Conservation (phyloP, 2,113 vertebrate genomes). For the Ophiodon elongatus region DNA sequence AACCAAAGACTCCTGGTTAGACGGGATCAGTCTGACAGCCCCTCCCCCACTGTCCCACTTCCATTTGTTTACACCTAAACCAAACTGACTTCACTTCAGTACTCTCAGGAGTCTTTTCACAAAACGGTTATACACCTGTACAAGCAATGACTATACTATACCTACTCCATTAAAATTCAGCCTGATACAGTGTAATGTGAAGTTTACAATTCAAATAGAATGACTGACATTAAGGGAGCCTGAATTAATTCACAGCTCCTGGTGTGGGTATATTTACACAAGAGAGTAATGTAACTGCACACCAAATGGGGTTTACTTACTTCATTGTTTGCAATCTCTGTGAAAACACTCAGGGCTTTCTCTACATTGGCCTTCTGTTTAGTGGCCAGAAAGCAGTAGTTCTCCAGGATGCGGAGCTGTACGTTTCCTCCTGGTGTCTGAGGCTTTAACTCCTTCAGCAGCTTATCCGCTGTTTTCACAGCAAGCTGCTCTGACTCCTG, state of each 20-base stretch:
- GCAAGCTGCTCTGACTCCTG: slow-evolving; percentile 95
- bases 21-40: slow-evolving; percentile 11
- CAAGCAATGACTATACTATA: not conserved
- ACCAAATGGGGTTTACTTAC: slow-evolving; percentile 81
- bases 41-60: not conserved
- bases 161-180: not conserved
- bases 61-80: slow-evolving; percentile 1
- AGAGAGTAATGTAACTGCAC: slow-evolving; percentile 29
- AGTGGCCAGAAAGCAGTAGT: slow-evolving; percentile 93
- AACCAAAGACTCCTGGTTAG: slow-evolving; percentile 42
- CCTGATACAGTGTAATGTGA: not conserved
- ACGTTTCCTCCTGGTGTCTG: slow-evolving; percentile 90
- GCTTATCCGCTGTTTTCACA: slow-evolving; percentile 95
- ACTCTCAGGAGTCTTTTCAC: not conserved
- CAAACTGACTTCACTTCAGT: not conserved
- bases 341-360: slow-evolving; percentile 91
- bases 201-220: slow-evolving; percentile 7
- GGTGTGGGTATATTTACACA: slow-evolving; percentile 50
- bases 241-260: slow-evolving; percentile 37
- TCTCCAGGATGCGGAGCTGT: slow-evolving; percentile 94
- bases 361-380: slow-evolving; percentile 94
- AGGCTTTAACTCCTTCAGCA: slow-evolving; percentile 95
- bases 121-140: not conserved
- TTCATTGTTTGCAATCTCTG: slow-evolving; percentile 92
- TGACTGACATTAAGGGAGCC: slow-evolving; percentile 4